A percentile compares a stretch with the other conserved stretches of the same genome.
Conservation (phyloP, 2,113 vertebrate genomes). For the Sinocyclocheilus rhinocerous region DNA sequence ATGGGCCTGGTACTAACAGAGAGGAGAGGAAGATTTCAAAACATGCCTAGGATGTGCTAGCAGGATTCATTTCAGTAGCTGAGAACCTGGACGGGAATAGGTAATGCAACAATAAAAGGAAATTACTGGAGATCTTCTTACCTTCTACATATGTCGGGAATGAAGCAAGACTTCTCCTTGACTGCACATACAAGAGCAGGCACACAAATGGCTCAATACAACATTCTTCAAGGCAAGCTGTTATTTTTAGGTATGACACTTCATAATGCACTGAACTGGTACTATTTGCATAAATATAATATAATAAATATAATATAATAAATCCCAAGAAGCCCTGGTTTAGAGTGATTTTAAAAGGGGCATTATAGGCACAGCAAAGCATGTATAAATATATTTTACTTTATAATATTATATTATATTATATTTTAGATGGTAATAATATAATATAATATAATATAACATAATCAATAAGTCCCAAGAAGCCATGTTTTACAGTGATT, state of each 20-base stretch:
- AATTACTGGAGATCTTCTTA: slow-evolving; percentile 78
- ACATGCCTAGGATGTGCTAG: background rate
- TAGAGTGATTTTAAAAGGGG: too few species aligned
- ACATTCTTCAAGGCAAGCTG: background rate
- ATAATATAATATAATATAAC: background rate
- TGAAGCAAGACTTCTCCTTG: slow-evolving; percentile 92
- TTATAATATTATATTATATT: background rate
- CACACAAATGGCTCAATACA: slow-evolving; percentile 66
- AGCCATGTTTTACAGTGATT: too few species aligned
- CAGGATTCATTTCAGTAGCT: background rate
- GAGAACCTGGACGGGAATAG: background rate
- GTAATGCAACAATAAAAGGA: background rate
- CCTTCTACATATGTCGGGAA: slow-evolving; percentile 98
- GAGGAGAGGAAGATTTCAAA: background rate
- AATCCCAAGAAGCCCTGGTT: too few species aligned
- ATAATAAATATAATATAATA: background rate
- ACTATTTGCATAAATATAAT: background rate
- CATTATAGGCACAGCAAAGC: too few species aligned
- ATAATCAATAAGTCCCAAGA: background rate
- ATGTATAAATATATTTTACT: too few species aligned
- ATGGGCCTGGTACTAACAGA: slow-evolving; percentile 90
- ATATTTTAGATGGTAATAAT: background rate
- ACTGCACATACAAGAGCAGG: slow-evolving; percentile 80
- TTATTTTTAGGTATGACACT: background rate
- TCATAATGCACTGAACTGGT: too few species aligned